Base-by-base conservation (phyloP, 2,888 invertebrate genomes). In the Thecocarcelia acutangulata region DNA sequence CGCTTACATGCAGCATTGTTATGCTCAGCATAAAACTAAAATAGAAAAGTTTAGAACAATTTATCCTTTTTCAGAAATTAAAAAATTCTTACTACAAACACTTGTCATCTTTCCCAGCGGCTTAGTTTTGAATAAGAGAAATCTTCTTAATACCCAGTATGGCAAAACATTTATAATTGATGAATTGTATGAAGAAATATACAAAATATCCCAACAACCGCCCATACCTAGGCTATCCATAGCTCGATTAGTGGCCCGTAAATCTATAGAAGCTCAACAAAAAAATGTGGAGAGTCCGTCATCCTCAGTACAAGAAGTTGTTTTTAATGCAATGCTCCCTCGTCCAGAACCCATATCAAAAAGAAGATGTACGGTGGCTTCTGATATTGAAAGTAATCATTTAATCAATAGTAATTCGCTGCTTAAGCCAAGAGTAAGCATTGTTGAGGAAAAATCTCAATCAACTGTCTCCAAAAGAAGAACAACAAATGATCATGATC, bases 81-180 rank as follows among this genome's bases (percentile, higher is more conserved):
- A 73, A 11, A 84, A 84, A 33, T 89, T 85, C 68, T 84, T 89
- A 1, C 52, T 84, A 13, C 86, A 88, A 59, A 73, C 88, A 44
- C 80, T 86, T 21, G 63, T 88, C 17, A 85, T 89, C 37, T 90
- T 90, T 59, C 87, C 87, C 4, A 90, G 88, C 68, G 90, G 90
- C 0, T 79, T 90, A 2, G 83, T 89, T 8, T 76, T 89, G 0
- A 87, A 85, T 40, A 89, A 88, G 64, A 85, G 79, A 56, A 87
- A 88, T 64, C 78, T 90, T 17, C 66, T 80, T 0, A 73, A 83
- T 0, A 88, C 89, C 0, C 84, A 84, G 44, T 86, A 83, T 0
- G 73, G 84, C 3, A 73, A 76, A 15, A 86, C 86, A 0, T 13
- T 24, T 0, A 2, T 46, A 2, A 87, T 89, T 37, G 13, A 37